A percentile compares a stretch with the other conserved stretches of the same genome.
These are phyloP conservation scores for Leucophenga montana DNA, from an alignment of 2,888 invertebrate genomes.

Conservation along the genomic window DNA sequence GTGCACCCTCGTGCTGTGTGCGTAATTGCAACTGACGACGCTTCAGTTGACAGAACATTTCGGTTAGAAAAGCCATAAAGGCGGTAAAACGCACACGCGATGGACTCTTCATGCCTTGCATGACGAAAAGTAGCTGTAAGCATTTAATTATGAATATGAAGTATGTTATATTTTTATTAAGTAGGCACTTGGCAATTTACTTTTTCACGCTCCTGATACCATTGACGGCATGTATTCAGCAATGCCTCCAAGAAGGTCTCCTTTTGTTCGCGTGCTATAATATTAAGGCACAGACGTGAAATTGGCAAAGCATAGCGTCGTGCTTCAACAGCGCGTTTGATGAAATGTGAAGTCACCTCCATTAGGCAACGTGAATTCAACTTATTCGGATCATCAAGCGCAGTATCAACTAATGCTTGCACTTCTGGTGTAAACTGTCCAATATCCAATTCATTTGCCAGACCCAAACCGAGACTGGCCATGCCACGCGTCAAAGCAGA, in stretches of 20 bases:
- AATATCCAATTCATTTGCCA: slow-evolving; percentile 77
- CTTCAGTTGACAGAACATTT: slow-evolving; percentile 92
- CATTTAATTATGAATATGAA: neutral
- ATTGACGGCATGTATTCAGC: slow-evolving; percentile 91
- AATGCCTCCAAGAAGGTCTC: slow-evolving; percentile 92
- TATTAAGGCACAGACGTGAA: slow-evolving; percentile 88
- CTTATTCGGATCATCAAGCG: slow-evolving; percentile 87
- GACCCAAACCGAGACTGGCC: slow-evolving; percentile 78
- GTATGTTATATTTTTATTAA: neutral
- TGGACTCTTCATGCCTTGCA: slow-evolving; percentile 75
- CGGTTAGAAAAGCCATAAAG: slow-evolving; percentile 91
- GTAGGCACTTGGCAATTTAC: slow-evolving; percentile 59
- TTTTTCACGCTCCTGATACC: slow-evolving; percentile 88
- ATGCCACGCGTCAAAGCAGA: slow-evolving; percentile 78
- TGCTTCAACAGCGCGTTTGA: slow-evolving; percentile 87
- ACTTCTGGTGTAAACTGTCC: slow-evolving; percentile 84
- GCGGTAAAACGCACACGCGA: slow-evolving; percentile 82
- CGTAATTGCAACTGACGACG: slow-evolving; percentile 77
- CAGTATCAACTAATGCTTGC: slow-evolving; percentile 82
- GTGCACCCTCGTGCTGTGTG: slow-evolving; percentile 76
- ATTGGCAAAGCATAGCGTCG: slow-evolving; percentile 84
- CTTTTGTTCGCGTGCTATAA: slow-evolving; percentile 89
- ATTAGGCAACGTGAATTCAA: slow-evolving; percentile 83
- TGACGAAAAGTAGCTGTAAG: slow-evolving; percentile 68
- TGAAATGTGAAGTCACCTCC: slow-evolving; percentile 87